Base-by-base conservation (phyloP, 2,797 vertebrate species). In the Tapirus indicus region DNA sequence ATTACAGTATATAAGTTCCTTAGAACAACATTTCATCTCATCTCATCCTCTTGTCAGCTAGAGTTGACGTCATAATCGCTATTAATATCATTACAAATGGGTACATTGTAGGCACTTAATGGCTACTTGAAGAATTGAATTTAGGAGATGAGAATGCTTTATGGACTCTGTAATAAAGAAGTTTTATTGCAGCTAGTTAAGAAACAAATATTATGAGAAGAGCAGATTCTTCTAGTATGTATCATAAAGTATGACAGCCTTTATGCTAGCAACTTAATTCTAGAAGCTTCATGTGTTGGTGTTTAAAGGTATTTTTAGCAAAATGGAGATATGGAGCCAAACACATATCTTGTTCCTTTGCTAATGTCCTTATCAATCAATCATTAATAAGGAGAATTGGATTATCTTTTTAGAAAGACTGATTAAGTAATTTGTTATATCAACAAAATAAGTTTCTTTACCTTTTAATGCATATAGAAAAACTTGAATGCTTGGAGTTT, bases 161-260 rank as follows among this genome's bases (percentile, higher is more conserved):
- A 96, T 97, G 94, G 69, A 78, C 62, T 97, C 92, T 66, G n/a
- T 97, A 97, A 98, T 97, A 91, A 96, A 97, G 93, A 95, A 95
- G 82, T 96, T 97, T 98, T 98, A 98, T 88, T 94, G 72, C 1
- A 74, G 62, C 82, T 95, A 94, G 97, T 97, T 97, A 97, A 94
- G 91, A 93, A 97, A 96, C 87, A 95, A 98, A 98, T 97, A 92
- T 91, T 97, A 97, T 84, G 56, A 97, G 79, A 95, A 95, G 87
- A 97, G 87, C 68, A 97, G 83, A 92, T 95, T 97, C 89, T 97
- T 94, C 87, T 94, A 95, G 89, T 56, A 60, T 25, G 58, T 94
- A 80, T 79, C 91, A 69, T 96, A 95, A 97, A 97, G 62, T 72
- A 71, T 69, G 83, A 56, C 92, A 84, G 47, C 18, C 83, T 95